Percentiles rank a stretch among this genome's conserved stretches.
Evolutionary conservation across 1,140 invertebrate species (phyloP).

Genomic region (Lepeophtheirus salmonis): DNA sequence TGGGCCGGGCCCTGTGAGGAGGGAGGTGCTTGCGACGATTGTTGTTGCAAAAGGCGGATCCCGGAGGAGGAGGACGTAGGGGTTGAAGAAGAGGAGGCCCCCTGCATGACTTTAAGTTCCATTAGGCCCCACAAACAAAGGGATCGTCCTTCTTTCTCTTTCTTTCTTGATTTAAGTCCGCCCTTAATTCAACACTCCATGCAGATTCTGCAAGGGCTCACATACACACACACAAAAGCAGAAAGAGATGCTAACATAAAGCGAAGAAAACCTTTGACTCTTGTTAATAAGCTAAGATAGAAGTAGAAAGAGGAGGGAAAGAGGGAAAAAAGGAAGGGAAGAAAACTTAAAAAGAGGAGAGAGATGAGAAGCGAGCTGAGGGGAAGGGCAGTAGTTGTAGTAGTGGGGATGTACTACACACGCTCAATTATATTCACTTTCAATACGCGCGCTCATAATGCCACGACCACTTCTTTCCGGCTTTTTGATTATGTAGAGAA

Average conservation of each 20-base stretch:
- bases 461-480: not conserved
- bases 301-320: not conserved
- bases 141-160: not conserved
- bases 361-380: too few relatives aligned
- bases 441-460: not conserved
- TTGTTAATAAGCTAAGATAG: not conserved
- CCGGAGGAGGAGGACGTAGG: too few relatives aligned
- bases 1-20: not conserved
- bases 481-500: not conserved
- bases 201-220: too few relatives aligned
- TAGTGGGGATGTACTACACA: too few relatives aligned
- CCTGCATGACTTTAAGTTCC: not conserved
- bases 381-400: too few relatives aligned
- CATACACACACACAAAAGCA: not conserved
- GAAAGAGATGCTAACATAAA: not conserved
- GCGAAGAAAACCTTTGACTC: not conserved
- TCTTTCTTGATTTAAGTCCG: not conserved
- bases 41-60: too few relatives aligned
- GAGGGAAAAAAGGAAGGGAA: not conserved
- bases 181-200: too few relatives aligned
- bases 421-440: not conserved
- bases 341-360: not conserved
- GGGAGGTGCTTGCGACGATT: too few relatives aligned
- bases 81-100: too few relatives aligned
- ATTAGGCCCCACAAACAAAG: not conserved